Conservation (phyloP, 2,888 invertebrate genomes). For the Sepiola atlantica region DNA sequence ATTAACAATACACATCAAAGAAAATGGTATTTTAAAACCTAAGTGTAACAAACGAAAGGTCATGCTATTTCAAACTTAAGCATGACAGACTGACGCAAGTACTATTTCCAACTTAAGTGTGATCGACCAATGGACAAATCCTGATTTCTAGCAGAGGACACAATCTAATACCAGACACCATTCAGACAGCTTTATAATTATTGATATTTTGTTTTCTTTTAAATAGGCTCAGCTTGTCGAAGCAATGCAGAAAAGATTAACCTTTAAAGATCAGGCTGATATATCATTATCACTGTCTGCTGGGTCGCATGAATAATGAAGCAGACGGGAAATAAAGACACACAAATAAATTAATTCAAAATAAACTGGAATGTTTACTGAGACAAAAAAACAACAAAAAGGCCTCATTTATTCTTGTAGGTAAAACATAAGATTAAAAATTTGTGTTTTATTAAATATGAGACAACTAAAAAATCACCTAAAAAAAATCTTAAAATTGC, state of each 20-base stretch:
- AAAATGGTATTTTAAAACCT: no score
- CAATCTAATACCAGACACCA: neutral
- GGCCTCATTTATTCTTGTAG: neutral
- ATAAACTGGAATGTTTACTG: neutral
- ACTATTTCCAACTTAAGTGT: no score
- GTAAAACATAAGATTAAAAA: neutral
- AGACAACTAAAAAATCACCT: neutral
- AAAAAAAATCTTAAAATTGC: neutral
- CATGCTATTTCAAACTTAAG: no score
- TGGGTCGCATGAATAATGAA: neutral
- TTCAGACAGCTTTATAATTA: neutral
- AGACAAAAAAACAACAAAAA: neutral
- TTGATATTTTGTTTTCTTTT: neutral
- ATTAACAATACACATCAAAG: no score
- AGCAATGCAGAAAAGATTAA: neutral
- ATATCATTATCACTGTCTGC: neutral
- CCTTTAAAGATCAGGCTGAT: neutral
- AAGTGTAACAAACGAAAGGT: no score
- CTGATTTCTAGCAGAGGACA: neutral
- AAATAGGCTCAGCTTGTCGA: neutral
- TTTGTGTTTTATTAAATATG: neutral
- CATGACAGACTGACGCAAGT: no score
- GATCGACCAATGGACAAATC: no score
- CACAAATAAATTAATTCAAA: neutral
- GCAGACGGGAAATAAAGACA: neutral